A percentile compares a stretch with the other conserved stretches of the same genome.
Conservation (phyloP, 1,140 invertebrate genomes). For the Trichoplusia ni region DNA sequence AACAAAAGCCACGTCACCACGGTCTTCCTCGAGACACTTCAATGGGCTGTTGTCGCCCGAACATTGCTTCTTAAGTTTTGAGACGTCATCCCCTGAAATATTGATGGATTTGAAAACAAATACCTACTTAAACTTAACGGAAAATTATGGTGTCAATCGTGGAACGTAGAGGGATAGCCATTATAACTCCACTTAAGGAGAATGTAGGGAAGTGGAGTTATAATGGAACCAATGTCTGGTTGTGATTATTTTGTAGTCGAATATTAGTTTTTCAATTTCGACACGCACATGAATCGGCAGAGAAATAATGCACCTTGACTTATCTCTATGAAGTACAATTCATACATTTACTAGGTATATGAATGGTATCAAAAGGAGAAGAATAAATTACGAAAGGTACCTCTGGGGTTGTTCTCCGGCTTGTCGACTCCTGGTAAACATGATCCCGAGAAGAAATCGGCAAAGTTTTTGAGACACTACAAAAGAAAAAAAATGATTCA, state of each 20-base stretch:
- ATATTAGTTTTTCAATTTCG: too few relatives aligned
- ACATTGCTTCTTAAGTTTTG: constrained; percentile 67
- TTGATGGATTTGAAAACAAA: too few relatives aligned
- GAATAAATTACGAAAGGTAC: constrained; percentile 35
- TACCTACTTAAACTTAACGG: too few relatives aligned
- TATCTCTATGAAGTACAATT: too few relatives aligned
- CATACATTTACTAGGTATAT: background rate
- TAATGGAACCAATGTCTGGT: background rate
- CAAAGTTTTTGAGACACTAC: constrained; percentile 67
- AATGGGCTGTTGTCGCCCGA: constrained; percentile 53
- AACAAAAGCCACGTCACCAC: constrained; percentile 71
- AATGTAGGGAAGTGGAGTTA: too few relatives aligned
- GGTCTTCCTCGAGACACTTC: constrained; percentile 65
- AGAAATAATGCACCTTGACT: too few relatives aligned
- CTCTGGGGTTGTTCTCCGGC: constrained; percentile 69
- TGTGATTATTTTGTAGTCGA: background rate
- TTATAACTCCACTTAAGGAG: too few relatives aligned
- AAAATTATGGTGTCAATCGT: too few relatives aligned
- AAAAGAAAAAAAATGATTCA: constrained; percentile 15
- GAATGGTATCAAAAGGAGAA: background rate
- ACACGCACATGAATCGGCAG: too few relatives aligned
- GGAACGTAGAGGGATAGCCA: too few relatives aligned
- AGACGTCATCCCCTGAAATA: constrained; percentile 62
- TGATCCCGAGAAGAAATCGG: constrained; percentile 64
- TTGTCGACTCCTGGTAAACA: constrained; percentile 72